A percentile compares a stretch with the other conserved stretches of the same genome.
phyloP scores from a whole-genome alignment of 2,797 vertebrate genomes.

The Cichlasoma orientale region DNA sequence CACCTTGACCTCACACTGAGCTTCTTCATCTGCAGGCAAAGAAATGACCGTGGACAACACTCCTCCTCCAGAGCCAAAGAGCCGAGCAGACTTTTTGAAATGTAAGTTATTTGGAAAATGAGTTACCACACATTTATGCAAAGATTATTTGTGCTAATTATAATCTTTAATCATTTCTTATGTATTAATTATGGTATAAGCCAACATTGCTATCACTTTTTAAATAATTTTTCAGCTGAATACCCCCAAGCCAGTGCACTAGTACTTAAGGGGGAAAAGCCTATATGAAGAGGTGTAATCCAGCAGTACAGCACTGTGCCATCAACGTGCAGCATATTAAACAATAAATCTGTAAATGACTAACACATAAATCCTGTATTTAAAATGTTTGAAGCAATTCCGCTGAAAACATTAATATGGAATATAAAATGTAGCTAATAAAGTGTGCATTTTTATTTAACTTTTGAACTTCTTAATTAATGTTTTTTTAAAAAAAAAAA shows the following conservation, averaged over 20 bases:
- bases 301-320: background rate
- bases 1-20: slow-evolving; percentile 14
- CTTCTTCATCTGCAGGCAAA: slow-evolving; percentile 70
- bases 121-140: too few relatives aligned
- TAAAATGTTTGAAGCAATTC: too few relatives aligned
- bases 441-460: background rate
- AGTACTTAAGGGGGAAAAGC: too few relatives aligned
- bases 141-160: background rate
- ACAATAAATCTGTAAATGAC: background rate
- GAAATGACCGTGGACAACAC: slow-evolving; percentile 77
- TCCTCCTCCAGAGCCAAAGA: slow-evolving; percentile 75
- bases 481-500: background rate
- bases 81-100: slow-evolving; percentile 81
- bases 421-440: background rate
- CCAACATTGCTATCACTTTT: background rate
- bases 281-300: background rate
- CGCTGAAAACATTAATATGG: background rate
- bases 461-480: background rate
- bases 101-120: slow-evolving; percentile 61
- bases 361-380: background rate
- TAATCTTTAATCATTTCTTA: background rate
- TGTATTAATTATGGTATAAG: background rate
- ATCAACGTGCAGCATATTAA: background rate
- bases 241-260: background rate
- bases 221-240: background rate